Evolutionary conservation across 2,888 invertebrate genomes (phyloP), one percentile per base, ranked within the genome.

Genomic region (Malthinus flaveolus): DNA sequence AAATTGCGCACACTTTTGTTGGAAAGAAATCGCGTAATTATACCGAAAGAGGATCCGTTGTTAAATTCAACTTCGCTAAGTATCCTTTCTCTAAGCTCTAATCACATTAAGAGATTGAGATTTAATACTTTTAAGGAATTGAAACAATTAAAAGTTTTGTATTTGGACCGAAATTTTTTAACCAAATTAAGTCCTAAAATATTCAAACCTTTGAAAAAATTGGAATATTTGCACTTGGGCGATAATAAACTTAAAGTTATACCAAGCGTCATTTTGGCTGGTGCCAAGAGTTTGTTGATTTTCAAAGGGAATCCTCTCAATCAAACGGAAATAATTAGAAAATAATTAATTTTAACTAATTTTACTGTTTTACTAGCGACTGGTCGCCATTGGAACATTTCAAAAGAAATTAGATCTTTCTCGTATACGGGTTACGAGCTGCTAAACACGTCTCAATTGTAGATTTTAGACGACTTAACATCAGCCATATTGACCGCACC

Each of bases 171-270:
- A 10, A 77, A 77, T 57, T 64, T 63, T 11, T 46, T 76, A 44
- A 66, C 60, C 12, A 60, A 49, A 44, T 57, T 77, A 23, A 56
- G 61, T 8, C 64, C 72, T 5, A 63, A 66, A 33, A 63, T 71
- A 50, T 72, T 75, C 52, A 44, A 56, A 31, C 64, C 68, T 10
- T 55, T 75, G 56, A 62, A 65, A 12, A 68, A 68, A 48, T 65
- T 76, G 46, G 70, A 71, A 59, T 74, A 70, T 66, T 63, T 75
- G 32, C 73, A 76, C 68, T 61, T 75, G 48, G 75, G 73, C 4
- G 64, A 70, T 50, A 77, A 77, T 55, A 49, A 42, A n/a, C 42
- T 66, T 12, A 61, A 52, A 33, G 44, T 53, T n/a, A 36, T 65
- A 12, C 66, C 66, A 4, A 1, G 50, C 7, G 47, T 50, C 13